Base-by-base conservation (phyloP, 2,113 vertebrate genomes). In the Marmota flaviventris region DNA sequence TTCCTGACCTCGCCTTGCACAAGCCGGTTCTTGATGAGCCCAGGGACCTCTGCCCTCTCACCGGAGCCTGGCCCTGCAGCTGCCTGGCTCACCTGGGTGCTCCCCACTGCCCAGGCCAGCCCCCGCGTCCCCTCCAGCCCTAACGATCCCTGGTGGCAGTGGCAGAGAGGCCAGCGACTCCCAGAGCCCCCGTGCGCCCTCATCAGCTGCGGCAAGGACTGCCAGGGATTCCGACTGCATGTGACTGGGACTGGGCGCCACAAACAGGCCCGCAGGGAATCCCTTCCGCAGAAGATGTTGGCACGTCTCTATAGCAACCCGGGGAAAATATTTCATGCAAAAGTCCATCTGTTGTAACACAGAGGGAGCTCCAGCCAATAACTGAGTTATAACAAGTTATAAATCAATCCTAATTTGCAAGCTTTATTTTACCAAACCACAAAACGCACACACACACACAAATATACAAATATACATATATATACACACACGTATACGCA, bases 271-370 rank as follows among this genome's bases (percentile, higher is more conserved):
- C 98, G 97, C 98, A 97, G 98, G 98, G 98, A 98, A 98, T 98
- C 97, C 89, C 98, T 98, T 97, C 83, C 94, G 98, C 98, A 98
- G 98, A 98, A 98, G 98, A 98, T 98, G 98, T 98, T 98, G 98
- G 98, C 98, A 98, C 89, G 98, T 99, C 98, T 99, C 98, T 98
- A 99, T 98, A 98, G 99, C 98, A 99, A 99, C 98, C 98, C 79
- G 73, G 96, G 98, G 98, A 98, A 99, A 99, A 99, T 99, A 99
- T 98, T 98, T 99, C 98, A 98, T 83, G 93, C 97, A 96, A 95
- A 98, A 98, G 98, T 98, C 98, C 98, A 98, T 99, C 98, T 98
- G 99, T 97, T 97, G 97, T 98, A 98, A 98, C 98, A 98, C 97
- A 98, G 98, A 97, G 93, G 93, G 94, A 98, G 97, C 97, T 98